Percentiles rank a stretch among this genome's conserved stretches.
Evolutionary conservation across 2,113 vertebrate species (phyloP).

Genomic region (Macaca nemestrina): DNA sequence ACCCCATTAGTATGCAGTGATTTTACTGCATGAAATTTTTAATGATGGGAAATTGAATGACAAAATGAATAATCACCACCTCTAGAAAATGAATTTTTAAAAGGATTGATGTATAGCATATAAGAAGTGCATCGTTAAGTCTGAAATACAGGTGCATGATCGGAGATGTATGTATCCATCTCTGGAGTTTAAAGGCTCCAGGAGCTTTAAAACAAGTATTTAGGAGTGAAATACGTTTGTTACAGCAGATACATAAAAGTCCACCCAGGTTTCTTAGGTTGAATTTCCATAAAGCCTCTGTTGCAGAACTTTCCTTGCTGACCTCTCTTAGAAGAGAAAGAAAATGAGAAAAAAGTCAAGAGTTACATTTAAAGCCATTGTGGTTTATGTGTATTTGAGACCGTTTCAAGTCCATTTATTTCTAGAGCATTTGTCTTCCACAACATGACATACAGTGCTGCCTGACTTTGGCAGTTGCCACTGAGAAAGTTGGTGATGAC

Average conservation of each 20-base stretch:
- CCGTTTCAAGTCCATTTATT: slow-evolving; percentile 73
- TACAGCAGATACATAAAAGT: not conserved
- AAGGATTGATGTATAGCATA: not conserved
- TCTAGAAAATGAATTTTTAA: slow-evolving; percentile 58
- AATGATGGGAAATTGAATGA: slow-evolving; percentile 60
- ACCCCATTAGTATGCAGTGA: slow-evolving; percentile 20
- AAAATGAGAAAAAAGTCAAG: slow-evolving; percentile 46
- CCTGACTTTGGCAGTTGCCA: slow-evolving; percentile 44
- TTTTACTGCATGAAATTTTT: slow-evolving; percentile 62
- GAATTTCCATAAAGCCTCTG: slow-evolving; percentile 43
- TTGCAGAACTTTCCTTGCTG: slow-evolving; percentile 34
- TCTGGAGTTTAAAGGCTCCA: not conserved
- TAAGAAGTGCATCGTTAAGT: not conserved
- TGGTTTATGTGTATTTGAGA: slow-evolving; percentile 68
- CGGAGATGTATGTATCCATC: not conserved
- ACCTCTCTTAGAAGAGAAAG: slow-evolving; percentile 56
- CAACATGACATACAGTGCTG: slow-evolving; percentile 40
- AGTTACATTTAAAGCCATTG: slow-evolving; percentile 64
- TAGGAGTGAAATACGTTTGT: not conserved
- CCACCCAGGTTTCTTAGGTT: slow-evolving; percentile 28
- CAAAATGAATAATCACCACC: slow-evolving; percentile 70
- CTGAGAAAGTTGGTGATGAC: slow-evolving; percentile 29
- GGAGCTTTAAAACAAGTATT: slow-evolving; percentile 36
- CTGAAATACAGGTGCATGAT: not conserved
- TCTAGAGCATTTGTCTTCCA: slow-evolving; percentile 71